phyloP scores from a whole-genome alignment of 2,797 vertebrate species.

The Diceros bicornis region DNA sequence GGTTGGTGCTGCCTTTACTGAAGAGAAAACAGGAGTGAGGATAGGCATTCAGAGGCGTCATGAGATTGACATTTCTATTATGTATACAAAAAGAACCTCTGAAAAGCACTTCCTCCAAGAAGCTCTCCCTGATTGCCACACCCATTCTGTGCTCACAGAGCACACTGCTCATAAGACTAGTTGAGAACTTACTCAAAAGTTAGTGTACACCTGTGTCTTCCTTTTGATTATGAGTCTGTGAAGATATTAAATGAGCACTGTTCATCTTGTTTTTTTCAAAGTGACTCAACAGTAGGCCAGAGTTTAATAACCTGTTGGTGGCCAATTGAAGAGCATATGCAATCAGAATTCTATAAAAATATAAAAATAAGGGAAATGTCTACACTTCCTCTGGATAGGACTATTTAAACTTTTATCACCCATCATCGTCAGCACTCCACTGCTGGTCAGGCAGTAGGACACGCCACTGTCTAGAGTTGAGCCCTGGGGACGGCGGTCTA shows the following conservation, averaged over 20 bases:
- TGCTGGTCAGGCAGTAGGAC: neutral
- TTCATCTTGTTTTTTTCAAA: neutral
- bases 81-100: neutral
- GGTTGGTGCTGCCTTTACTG: neutral
- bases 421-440: neutral
- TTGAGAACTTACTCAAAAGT: neutral
- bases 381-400: neutral
- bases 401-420: constrained; percentile 17
- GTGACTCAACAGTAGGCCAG: neutral
- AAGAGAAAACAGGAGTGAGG: neutral
- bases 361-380: neutral
- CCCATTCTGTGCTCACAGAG: neutral
- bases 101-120: neutral
- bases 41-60: neutral
- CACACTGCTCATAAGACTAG: neutral
- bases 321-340: neutral
- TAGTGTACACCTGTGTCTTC: neutral
- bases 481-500: neutral
- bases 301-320: neutral
- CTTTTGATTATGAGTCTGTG: neutral
- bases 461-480: fast-evolving
- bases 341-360: neutral
- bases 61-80: neutral
- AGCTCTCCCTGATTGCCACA: neutral
- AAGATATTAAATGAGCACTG: neutral